A percentile compares a stretch with the other conserved stretches of the same genome.
Evolutionary conservation across 92 coral and sea anemone genomes (phyloP).

Genomic region (Desmophyllum pertusum): DNA sequence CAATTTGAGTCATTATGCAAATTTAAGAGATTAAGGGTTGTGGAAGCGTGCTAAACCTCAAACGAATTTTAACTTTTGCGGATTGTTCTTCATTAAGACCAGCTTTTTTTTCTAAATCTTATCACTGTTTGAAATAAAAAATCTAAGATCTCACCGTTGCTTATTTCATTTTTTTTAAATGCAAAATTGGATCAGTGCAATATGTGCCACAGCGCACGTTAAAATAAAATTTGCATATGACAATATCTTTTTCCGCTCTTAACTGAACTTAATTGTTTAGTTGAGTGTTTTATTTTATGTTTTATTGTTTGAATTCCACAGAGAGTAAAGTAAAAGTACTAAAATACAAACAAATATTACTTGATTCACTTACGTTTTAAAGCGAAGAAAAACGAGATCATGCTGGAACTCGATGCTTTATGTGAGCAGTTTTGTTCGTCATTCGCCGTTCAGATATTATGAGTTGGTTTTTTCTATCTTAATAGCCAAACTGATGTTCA

Average conservation of each 20-base stretch:
- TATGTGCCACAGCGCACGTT: not conserved
- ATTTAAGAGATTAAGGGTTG: not conserved
- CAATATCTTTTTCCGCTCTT: not conserved
- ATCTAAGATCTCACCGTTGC: not conserved
- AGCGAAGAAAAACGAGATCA: not conserved
- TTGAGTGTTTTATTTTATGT: slow-evolving; percentile 7
- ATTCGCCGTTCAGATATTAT: too few relatives aligned
- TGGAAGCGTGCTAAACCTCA: not conserved
- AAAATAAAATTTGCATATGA: not conserved
- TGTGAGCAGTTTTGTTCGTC: too few relatives aligned
- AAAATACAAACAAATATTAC: not conserved
- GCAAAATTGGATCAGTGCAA: not conserved
- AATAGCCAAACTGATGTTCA: too few relatives aligned
- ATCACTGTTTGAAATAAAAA: not conserved
- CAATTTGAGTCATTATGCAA: slow-evolving; percentile 22
- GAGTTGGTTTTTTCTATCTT: too few relatives aligned
- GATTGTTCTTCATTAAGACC: not conserved
- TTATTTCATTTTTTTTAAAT: not conserved
- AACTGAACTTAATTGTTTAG: not conserved
- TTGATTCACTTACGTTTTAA: not conserved
- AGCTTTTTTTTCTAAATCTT: not conserved
- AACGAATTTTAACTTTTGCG: not conserved
- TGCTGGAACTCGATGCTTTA: too few relatives aligned
- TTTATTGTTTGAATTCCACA: not conserved
- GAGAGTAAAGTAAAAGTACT: not conserved